Percentiles rank a stretch among this genome's conserved stretches.
Evolutionary conservation across 53 echinoderm and acorn worm species (phyloP).

Genomic region (Hippasteria phrygiana): DNA sequence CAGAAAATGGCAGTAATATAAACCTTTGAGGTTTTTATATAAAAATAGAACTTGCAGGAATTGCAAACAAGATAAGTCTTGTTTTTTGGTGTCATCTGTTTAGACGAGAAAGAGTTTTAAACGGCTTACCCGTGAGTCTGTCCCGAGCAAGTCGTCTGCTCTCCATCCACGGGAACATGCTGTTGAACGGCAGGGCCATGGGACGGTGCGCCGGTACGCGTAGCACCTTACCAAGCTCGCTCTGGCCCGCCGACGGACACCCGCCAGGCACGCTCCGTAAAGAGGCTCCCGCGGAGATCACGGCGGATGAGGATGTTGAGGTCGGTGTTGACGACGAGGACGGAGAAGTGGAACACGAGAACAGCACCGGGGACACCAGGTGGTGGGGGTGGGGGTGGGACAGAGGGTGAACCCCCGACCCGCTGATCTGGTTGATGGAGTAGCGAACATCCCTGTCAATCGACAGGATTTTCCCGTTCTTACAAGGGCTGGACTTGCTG

Average conservation of each 20-base stretch:
- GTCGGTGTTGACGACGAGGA: slow-evolving; percentile 2
- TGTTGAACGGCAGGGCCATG: slow-evolving; percentile 59
- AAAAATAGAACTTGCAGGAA: no score
- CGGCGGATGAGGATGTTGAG: not conserved
- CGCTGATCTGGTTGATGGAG: not conserved
- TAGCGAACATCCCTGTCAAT: slow-evolving; percentile 2
- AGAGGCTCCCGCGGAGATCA: not conserved
- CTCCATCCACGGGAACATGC: slow-evolving; percentile 82
- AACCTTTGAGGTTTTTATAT: no score
- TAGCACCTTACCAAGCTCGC: slow-evolving; percentile 57
- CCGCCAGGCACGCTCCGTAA: slow-evolving; percentile 8
- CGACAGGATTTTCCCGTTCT: slow-evolving; percentile 29
- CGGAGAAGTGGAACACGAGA: slow-evolving; percentile 6
- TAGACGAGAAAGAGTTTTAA: not conserved
- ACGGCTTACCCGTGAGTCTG: slow-evolving; percentile 77
- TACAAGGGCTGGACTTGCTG: slow-evolving; percentile 29
- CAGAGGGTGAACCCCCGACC: not conserved
- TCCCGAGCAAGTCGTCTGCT: slow-evolving; percentile 69
- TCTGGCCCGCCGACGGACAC: not conserved
- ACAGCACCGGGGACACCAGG: slow-evolving; percentile 22
- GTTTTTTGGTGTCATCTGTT: no score
- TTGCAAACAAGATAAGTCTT: no score
- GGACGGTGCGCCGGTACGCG: slow-evolving; percentile 80
- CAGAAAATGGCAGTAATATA: no score
- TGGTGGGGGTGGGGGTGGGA: no score